Base-by-base conservation (phyloP, 2,113 vertebrate species). In the Microcebus jonahi region DNA sequence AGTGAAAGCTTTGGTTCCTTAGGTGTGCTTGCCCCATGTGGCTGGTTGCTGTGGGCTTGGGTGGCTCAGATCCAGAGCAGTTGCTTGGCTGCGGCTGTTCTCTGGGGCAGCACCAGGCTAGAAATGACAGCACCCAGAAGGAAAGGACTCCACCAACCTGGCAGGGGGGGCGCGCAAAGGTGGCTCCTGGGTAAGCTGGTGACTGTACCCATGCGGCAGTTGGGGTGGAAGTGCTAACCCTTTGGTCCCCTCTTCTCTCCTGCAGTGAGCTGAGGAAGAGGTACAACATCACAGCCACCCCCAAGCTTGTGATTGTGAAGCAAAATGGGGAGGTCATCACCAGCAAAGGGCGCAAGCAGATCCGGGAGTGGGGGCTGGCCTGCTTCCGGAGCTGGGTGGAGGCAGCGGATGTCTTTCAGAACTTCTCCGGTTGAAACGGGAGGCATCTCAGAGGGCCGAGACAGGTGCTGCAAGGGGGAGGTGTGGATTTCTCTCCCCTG, bases 271-370 rank as follows among this genome's bases (percentile, higher is more conserved):
- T 99, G 97, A 99, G 99, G 98, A 99, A 99, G 98, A 99, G 98
- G 95, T 99, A 99, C 98, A 99, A 98, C 97, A 99, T 99, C 98
- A 99, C 99, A 0, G 99, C 99, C 27, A 98, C 99, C 87, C 99
- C 99, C 97, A 99, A 99, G 96, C 99, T 99, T 88, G 99, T 99
- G 98, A 99, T 99, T n/a, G 99, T 99, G 98, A 99, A 99, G 97
- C 99, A 99, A 95, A 99, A 98, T 18, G 99, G 99, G 39, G 99
- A 99, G 31, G 98, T 99, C 95, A 99, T 99, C 98, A 99, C 99
- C 1, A 99, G 99, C 98, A 99, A 99, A 98, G 99, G 99, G 97
- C 98, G 99, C 92, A 99, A 99, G 94, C 99, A 99, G 98, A 99
- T 99, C 97, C 98, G 99, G 70, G 99, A 99, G 80, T 98, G 96